phyloP scores from a whole-genome alignment of 2,888 invertebrate species.

The Aricia artaxerxes region DNA sequence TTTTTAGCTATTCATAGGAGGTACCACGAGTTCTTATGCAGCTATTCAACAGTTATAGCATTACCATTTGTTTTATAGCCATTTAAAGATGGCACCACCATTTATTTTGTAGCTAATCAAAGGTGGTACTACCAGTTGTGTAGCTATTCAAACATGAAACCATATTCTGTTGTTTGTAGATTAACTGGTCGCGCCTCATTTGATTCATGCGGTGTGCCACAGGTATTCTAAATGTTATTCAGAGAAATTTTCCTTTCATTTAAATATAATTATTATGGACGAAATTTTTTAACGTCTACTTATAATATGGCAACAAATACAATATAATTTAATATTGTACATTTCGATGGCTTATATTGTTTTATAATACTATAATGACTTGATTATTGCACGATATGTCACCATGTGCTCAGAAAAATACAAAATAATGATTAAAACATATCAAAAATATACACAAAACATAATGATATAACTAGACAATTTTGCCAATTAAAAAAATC shows the following conservation, averaged over 20 bases:
- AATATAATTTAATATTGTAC: constrained; percentile 2
- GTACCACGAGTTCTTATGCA: background rate
- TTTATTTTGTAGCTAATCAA: background rate
- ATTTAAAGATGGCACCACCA: background rate
- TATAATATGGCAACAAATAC: constrained; percentile 22
- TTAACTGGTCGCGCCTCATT: background rate
- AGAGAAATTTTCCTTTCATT: background rate
- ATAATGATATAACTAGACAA: background rate
- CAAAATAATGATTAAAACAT: constrained; percentile 19
- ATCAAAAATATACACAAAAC: constrained; percentile 7
- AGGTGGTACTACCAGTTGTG: background rate
- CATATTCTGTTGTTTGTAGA: background rate
- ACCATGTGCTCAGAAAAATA: constrained; percentile 2
- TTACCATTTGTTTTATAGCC: background rate
- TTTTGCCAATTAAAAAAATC: background rate
- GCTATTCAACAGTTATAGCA: background rate
- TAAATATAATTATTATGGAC: background rate
- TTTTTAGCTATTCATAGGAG: background rate
- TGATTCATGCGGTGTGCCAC: background rate
- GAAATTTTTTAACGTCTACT: background rate
- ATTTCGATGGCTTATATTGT: constrained; percentile 11
- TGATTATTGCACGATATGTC: constrained; percentile 8
- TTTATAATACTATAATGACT: constrained; percentile 11
- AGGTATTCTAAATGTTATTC: background rate
- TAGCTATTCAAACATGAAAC: too few species aligned